Conservation (phyloP, 1,140 invertebrate genomes). For the Globodera rostochiensis region DNA sequence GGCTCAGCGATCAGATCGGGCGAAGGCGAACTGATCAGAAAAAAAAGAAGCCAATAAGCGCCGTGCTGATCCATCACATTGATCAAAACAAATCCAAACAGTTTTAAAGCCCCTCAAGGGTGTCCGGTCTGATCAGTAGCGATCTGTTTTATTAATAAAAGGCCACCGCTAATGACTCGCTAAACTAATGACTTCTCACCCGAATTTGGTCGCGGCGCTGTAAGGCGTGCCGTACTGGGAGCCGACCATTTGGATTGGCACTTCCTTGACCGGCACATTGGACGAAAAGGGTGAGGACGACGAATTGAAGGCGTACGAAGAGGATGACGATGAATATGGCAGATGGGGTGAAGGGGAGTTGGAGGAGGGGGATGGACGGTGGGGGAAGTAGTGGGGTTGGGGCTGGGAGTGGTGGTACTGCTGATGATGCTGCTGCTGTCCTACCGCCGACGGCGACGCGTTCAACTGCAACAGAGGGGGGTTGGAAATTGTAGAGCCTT, state of each 20-base stretch:
- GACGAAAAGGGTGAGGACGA: background rate
- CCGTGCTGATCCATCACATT: too few species aligned
- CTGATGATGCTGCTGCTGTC: background rate
- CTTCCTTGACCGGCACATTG: slow-evolving; percentile 11
- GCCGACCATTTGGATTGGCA: slow-evolving; percentile 29
- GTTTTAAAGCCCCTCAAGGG: too few species aligned
- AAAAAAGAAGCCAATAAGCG: too few species aligned
- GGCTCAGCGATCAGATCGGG: slow-evolving; percentile 18
- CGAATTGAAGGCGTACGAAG: slow-evolving; percentile 4
- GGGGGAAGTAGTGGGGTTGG: background rate
- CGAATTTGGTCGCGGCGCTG: background rate
- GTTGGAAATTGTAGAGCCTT: too few species aligned
- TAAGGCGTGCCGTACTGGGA: background rate
- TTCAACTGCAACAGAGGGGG: background rate
- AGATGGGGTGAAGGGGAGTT: background rate
- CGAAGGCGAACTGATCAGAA: background rate
- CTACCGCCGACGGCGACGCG: background rate
- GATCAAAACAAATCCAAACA: too few species aligned
- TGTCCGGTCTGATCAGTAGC: too few species aligned
- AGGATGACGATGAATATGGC: background rate
- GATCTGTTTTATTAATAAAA: too few species aligned
- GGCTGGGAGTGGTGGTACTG: background rate
- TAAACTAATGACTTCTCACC: background rate
- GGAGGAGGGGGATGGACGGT: background rate
- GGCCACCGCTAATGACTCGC: background rate